Evolutionary conservation across 2,113 vertebrate genomes (phyloP).

Genomic region (Budorcas taxicolor): DNA sequence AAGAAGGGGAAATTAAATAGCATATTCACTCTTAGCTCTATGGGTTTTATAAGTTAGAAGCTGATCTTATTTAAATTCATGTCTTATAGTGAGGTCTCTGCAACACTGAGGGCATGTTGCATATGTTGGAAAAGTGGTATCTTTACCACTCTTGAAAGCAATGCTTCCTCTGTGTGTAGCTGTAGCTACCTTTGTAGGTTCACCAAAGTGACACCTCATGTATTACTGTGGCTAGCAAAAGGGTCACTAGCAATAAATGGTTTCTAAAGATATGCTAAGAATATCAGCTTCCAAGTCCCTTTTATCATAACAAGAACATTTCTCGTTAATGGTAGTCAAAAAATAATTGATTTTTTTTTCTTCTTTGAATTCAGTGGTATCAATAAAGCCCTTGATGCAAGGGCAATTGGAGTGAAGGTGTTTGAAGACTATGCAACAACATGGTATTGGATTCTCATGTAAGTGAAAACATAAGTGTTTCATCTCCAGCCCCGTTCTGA

Average conservation of each 20-base stretch:
- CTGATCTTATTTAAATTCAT: not conserved
- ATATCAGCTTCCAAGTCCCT: not conserved
- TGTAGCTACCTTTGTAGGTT: not conserved
- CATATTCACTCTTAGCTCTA: not conserved
- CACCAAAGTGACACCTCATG: not conserved
- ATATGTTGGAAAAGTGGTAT: not conserved
- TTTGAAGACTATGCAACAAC: conserved; percentile 95
- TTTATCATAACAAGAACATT: conserved; percentile 5
- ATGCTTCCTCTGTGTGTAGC: not conserved
- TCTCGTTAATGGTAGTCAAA: not conserved
- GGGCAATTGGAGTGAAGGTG: conserved; percentile 89
- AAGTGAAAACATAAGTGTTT: conserved; percentile 70
- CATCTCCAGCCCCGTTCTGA: not conserved
- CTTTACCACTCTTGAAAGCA: not conserved
- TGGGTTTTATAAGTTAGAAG: not conserved
- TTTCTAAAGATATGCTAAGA: not conserved
- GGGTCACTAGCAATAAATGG: not conserved
- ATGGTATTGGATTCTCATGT: conserved; percentile 97
- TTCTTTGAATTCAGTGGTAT: conserved; percentile 82
- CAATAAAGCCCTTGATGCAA: conserved; percentile 87
- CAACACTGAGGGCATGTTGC: not conserved
- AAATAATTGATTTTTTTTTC: conserved; percentile 50
- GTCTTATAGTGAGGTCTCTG: not conserved
- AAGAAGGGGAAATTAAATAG: not conserved
- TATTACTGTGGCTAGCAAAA: not conserved